These are phyloP conservation scores for Zaprionus ghesquierei DNA, from an alignment of 1,140 invertebrate genomes.

Conservation along the genomic window DNA sequence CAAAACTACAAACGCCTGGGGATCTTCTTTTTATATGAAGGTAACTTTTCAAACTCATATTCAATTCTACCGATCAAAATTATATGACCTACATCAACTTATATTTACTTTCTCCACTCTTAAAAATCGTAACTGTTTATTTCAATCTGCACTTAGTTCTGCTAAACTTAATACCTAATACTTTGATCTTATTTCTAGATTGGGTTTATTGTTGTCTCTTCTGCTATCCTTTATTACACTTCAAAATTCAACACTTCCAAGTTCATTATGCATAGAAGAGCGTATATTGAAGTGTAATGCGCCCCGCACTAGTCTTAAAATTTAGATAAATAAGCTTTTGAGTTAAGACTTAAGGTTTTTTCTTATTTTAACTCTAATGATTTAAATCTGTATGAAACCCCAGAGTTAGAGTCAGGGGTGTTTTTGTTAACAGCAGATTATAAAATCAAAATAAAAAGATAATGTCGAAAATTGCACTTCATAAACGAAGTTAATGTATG, in stretches of 20 bases:
- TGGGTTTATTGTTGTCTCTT: conserved; percentile 39
- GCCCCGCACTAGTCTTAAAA: conserved; percentile 23
- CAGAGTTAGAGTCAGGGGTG: not conserved
- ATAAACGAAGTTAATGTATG: conserved; percentile 33
- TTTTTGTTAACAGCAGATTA: conserved; percentile 2
- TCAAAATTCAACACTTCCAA: conserved; percentile 9
- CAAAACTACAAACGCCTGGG: conserved; percentile 63
- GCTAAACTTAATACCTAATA: conserved; percentile 65
- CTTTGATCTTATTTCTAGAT: conserved; percentile 72
- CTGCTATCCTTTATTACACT: conserved; percentile 28
- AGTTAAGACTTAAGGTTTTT: conserved; percentile 20
- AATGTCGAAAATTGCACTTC: conserved; percentile 63
- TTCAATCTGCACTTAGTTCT: conserved; percentile 59
- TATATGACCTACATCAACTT: conserved; percentile 40
- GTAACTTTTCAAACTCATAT: conserved; percentile 47
- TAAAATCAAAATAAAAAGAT: conserved; percentile 27
- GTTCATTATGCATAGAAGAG: conserved; percentile 9
- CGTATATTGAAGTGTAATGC: conserved; percentile 4
- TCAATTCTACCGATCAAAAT: conserved; percentile 62
- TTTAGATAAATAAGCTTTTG: conserved; percentile 28
- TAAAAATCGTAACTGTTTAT: conserved; percentile 33
- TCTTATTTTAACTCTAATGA: not conserved
- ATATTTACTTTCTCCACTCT: conserved; percentile 11
- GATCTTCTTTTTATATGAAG: conserved; percentile 21
- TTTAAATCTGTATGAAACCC: not conserved